Base-by-base conservation (phyloP, 2,888 invertebrate genomes). In the Dugesia japonica region DNA sequence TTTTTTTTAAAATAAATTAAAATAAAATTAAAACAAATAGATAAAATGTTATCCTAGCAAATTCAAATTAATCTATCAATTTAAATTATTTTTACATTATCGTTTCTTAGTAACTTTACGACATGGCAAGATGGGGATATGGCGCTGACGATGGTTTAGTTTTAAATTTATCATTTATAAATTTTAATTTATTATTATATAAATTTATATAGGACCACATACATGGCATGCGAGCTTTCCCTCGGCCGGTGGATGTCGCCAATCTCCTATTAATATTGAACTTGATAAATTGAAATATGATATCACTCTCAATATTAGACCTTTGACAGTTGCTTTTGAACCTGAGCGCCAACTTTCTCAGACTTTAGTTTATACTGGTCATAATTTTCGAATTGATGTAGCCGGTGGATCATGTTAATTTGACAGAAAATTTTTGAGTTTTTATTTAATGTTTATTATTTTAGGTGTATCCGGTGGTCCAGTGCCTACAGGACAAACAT, bases 121-220 rank as follows among this genome's bases (percentile, higher is more conserved):
- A n/a, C 4, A 56, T 56, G 56, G 56, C 56, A 56, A n/a, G 56
- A n/a, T 56, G 56, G 56, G 56, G 56, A 56, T 56, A 56, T n/a
- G 56, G 56, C 4, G 56, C 56, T 13, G 56, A 56, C 7, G 56
- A 56, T 56, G 56, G 56, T 56, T 23, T 4, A 4, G 17, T 13
- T 56, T 31, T 31, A 31, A 7, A 13, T 13, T 56, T 20, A 56
- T 56, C 7, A n/a, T 4, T 4, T 20, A 13, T 13, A 9, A 56
- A 23, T 9, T 7, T 4, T 13, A 9, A 13, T 20, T 56, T 13
- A 56, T 20, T 23, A n/a, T 20, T n/a, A 20, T 7, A 9, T 56
- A n/a, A n/a, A n/a, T n/a, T 56, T 56, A 23, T 7, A 4, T 56
- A 56, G 56, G 56, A 20, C 56, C 56, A n/a, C 56, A 56, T 56